These are phyloP conservation scores for Slavum lentiscoides DNA, from an alignment of 2,888 invertebrate genomes.

Conservation along the genomic window DNA sequence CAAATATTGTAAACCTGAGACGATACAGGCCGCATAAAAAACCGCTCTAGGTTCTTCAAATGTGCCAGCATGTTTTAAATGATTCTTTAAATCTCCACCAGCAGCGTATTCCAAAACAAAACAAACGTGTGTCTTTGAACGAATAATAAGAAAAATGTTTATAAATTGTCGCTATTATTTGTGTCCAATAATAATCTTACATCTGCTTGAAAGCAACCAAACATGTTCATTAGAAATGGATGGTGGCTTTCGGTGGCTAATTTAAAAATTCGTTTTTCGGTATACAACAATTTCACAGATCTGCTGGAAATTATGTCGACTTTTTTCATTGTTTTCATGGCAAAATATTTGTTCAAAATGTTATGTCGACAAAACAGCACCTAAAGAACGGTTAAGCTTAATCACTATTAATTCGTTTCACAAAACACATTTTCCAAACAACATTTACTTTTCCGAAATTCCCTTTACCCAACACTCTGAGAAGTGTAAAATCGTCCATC, in stretches of 20 bases:
- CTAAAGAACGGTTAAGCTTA: slow-evolving; percentile 59
- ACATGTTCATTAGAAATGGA: slow-evolving; percentile 98
- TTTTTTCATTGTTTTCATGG: slow-evolving; percentile 98
- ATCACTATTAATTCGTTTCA: background rate
- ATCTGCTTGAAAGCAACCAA: slow-evolving; percentile 98
- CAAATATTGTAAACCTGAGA: slow-evolving; percentile 96
- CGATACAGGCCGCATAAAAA: slow-evolving; percentile 99
- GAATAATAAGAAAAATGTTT: background rate
- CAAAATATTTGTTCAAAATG: slow-evolving; percentile 93
- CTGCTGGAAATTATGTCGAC: slow-evolving; percentile 98
- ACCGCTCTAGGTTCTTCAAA: slow-evolving; percentile 96
- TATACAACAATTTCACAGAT: slow-evolving; percentile 96
- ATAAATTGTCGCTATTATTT: too few species aligned
- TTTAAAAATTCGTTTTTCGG: slow-evolving; percentile 99
- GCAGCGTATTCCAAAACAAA: slow-evolving; percentile 99
- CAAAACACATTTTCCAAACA: background rate
- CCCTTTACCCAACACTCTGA: slow-evolving; percentile 96
- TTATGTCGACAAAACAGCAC: slow-evolving; percentile 90
- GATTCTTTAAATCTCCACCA: slow-evolving; percentile 99
- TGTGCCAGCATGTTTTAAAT: slow-evolving; percentile 98
- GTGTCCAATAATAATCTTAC: slow-evolving; percentile 61
- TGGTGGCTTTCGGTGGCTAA: slow-evolving; percentile 95
- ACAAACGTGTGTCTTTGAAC: slow-evolving; percentile 83
- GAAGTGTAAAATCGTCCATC: slow-evolving; percentile 88
- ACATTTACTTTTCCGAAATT: slow-evolving; percentile 98